These are phyloP conservation scores for Oppia nitens DNA, from an alignment of 1,140 invertebrate species.

Conservation along the genomic window DNA sequence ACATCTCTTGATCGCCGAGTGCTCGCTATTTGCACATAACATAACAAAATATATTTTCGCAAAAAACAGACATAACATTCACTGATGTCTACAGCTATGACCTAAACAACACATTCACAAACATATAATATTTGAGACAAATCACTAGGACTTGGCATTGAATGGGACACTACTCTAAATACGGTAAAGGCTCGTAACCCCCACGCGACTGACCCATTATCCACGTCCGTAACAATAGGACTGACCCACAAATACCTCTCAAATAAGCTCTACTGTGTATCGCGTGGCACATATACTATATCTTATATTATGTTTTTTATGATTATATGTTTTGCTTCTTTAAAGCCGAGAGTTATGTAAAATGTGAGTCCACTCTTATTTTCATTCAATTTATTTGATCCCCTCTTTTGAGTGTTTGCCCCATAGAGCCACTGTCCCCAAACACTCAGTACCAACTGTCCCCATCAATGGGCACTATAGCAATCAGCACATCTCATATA, in stretches of 20 bases:
- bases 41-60: too few relatives aligned
- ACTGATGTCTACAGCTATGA: not conserved
- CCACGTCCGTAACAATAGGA: not conserved
- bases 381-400: not conserved
- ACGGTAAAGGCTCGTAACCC: too few relatives aligned
- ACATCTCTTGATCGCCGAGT: too few relatives aligned
- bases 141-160: not conserved
- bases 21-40: too few relatives aligned
- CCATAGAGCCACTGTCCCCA: too few relatives aligned
- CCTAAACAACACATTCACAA: not conserved
- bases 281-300: not conserved
- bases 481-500: too few relatives aligned
- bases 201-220: not conserved
- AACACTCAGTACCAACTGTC: too few relatives aligned
- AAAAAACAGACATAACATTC: not conserved
- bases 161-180: too few relatives aligned
- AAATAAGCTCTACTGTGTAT: not conserved
- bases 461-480: too few relatives aligned
- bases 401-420: not conserved
- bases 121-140: not conserved
- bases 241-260: not conserved
- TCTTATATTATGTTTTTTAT: too few relatives aligned
- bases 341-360: not conserved
- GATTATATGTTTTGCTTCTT: too few relatives aligned
- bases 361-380: not conserved